Evolutionary conservation across 1,140 invertebrate species (phyloP).

Genomic region (Spodoptera frugiperda): DNA sequence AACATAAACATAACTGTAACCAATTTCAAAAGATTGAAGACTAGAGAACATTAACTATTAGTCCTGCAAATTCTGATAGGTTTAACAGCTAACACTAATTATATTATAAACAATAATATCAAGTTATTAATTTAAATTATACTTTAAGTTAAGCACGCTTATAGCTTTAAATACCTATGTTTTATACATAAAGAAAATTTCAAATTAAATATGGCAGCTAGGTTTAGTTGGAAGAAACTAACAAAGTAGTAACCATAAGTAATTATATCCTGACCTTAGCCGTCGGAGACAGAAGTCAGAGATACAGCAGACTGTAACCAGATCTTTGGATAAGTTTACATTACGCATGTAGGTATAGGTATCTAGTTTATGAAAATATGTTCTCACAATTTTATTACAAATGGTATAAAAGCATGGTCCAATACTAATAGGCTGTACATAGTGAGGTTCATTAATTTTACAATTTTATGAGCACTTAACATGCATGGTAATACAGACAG

Average conservation of each 20-base stretch:
- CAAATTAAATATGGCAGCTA: constrained; percentile 70
- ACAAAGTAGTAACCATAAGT: constrained; percentile 45
- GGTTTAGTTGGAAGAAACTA: constrained; percentile 52
- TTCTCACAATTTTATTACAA: constrained; percentile 41
- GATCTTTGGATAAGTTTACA: constrained; percentile 55
- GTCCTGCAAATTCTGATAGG: constrained; percentile 31
- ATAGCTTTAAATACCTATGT: constrained; percentile 40
- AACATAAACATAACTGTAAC: constrained; percentile 33
- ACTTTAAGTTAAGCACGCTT: constrained; percentile 47
- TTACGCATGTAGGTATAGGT: constrained; percentile 10
- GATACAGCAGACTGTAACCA: constrained; percentile 45
- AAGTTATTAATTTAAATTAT: constrained; percentile 43
- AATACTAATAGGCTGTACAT: constrained; percentile 40
- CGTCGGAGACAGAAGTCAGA: constrained; percentile 16
- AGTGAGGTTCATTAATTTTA: constrained; percentile 23
- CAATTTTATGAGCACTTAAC: constrained; percentile 29
- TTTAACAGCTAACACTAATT: constrained; percentile 46
- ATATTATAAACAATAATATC: constrained; percentile 45
- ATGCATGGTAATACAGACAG: constrained; percentile 39
- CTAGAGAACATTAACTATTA: constrained; percentile 42
- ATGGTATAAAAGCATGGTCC: constrained; percentile 45
- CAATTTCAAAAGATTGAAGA: constrained; percentile 40
- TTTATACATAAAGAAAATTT: constrained; percentile 57
- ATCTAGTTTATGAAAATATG: constrained; percentile 30
- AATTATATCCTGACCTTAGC: constrained; percentile 41